Evolutionary conservation across 2,113 vertebrate species (phyloP).

Genomic region (Oncorhynchus mykiss): DNA sequence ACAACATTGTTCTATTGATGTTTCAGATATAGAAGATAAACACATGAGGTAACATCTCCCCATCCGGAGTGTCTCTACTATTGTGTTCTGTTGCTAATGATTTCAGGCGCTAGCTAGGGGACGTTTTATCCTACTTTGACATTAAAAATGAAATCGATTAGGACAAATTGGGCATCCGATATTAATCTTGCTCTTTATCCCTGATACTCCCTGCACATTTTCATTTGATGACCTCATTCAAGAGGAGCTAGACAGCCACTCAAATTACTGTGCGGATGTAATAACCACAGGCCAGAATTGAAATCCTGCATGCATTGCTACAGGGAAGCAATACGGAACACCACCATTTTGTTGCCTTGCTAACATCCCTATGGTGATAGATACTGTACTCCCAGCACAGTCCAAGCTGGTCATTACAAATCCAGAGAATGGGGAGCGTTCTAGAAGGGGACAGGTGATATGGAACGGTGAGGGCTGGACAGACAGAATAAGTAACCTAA

Average conservation of each 20-base stretch:
- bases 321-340: background rate
- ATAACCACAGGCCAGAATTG: background rate
- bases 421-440: conserved; percentile 29
- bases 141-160: background rate
- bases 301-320: conserved; percentile 13
- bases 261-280: background rate
- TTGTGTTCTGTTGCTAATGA: background rate
- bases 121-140: conserved; percentile 3
- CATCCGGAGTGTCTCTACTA: background rate
- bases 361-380: too few species aligned
- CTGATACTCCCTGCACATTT: background rate
- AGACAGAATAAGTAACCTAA: conserved; percentile 67
- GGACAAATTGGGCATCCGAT: background rate
- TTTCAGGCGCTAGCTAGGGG: background rate
- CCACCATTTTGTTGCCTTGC: conserved; percentile 13
- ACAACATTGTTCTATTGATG: conserved; percentile 23
- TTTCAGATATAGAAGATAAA: conserved; percentile 39
- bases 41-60: conserved; percentile 32
- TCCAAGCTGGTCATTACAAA: conserved; percentile 64
- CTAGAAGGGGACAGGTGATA: conserved; percentile 40
- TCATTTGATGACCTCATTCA: conserved; percentile 18
- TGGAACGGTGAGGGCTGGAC: conserved; percentile 36
- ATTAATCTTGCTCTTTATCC: background rate
- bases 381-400: conserved; percentile 8
- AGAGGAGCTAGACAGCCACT: background rate